A percentile compares a stretch with the other conserved stretches of the same genome.
phyloP scores from a whole-genome alignment of 2,888 invertebrate species.

The Leptopterna dolabrata region DNA sequence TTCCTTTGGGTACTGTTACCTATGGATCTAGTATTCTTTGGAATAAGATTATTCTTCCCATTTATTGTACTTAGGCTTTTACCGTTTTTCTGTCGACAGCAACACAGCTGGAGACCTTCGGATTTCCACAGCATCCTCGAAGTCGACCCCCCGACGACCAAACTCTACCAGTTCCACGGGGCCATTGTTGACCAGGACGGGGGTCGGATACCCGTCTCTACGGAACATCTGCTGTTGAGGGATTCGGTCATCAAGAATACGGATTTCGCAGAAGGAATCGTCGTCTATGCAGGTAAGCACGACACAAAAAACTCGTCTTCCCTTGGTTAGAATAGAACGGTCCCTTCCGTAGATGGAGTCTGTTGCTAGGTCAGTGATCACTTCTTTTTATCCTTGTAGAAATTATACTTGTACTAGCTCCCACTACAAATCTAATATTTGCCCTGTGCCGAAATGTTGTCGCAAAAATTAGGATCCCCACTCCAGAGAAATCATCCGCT shows the following conservation, averaged over 20 bases:
- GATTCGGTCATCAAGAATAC: constrained; percentile 97
- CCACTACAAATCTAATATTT: too few relatives aligned
- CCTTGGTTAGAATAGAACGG: too few relatives aligned
- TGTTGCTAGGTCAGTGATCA: too few relatives aligned
- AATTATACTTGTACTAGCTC: too few relatives aligned
- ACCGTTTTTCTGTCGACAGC: constrained; percentile 70
- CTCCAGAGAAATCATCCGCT: too few relatives aligned
- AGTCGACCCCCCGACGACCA: constrained; percentile 94
- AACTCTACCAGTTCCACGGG: constrained; percentile 94
- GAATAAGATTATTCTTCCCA: not conserved
- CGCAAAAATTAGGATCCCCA: too few relatives aligned
- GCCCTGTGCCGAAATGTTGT: too few relatives aligned
- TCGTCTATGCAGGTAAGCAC: constrained; percentile 86
- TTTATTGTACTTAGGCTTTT: not conserved
- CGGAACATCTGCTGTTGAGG: constrained; percentile 90
- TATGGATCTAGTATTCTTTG: too few relatives aligned
- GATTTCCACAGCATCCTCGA: constrained; percentile 87
- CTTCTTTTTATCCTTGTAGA: too few relatives aligned
- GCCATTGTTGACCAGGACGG: constrained; percentile 85
- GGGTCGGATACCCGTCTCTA: constrained; percentile 81
- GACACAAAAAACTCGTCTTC: not conserved
- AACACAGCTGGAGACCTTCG: constrained; percentile 79
- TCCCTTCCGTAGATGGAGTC: too few relatives aligned
- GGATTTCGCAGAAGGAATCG: constrained; percentile 95
- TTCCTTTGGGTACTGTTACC: too few relatives aligned